Base-by-base conservation (phyloP, 1,140 invertebrate species). In the Drosophila oshimai region DNA sequence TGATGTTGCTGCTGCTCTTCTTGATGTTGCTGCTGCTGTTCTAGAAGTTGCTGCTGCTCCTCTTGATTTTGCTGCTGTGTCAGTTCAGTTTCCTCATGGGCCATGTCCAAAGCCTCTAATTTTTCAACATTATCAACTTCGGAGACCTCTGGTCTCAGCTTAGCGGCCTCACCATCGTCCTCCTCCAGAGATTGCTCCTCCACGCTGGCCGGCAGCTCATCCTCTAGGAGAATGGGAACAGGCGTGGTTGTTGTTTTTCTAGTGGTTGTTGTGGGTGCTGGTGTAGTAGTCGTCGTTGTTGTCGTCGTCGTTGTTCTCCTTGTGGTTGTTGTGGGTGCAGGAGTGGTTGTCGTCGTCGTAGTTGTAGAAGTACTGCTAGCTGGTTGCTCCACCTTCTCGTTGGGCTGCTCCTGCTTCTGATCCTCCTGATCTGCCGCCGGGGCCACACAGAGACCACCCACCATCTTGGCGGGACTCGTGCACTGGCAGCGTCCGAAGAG, bases 401-500 rank as follows among this genome's bases (percentile, higher is more conserved):
- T 79, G 12, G 90, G 81, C 29, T 83, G 64, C 9, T 55, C 36
- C 44, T 22, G 37, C n/a, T 18, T 49, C 37, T 49, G 49, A 9
- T 46, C 42, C 13, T 44, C 31, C 39, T 65, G 73, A 50, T 80
- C 74, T 3, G 58, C 20, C 6, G 54, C 72, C 1, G 58, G 79
- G 6, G 80, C 76, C 12, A 94, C 89, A 80, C 94, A 95, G 29
- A 93, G 93, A 72, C 94, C 93, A 34, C 93, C 95, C 31, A 93
- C 92, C 91, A 94, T 94, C 50, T 93, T 93, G 86, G 94, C 94
- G 15, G 94, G 93, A 1, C 93, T 92, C 57, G 94, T 95, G 89
- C 96, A 98, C 50, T 95, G 94, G 84, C 97, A 98, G 83, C 96
- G 93, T 36, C 97, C 97, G 83, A 97, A 97, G 4, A 97, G 93